Base-by-base conservation (phyloP, 2,888 invertebrate genomes). In the Zhengitettix transpicula region DNA sequence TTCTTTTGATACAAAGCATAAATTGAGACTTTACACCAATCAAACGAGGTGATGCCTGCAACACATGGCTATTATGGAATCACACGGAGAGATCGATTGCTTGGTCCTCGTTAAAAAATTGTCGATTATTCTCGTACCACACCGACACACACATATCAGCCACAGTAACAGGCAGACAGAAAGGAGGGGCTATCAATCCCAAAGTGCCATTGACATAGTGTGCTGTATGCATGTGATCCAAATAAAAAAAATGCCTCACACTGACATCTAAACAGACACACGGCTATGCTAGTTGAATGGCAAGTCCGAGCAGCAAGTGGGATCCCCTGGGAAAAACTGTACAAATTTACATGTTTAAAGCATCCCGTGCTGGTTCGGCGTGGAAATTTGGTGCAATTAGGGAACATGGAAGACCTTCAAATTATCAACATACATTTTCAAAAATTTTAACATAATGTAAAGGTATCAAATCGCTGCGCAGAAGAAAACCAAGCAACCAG, bases 331-430 rank as follows among this genome's bases (percentile, higher is more conserved):
- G 52, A 54, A 55, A 60, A 62, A 60, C 58, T 63, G 61, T 63
- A 63, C 63, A 63, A 63, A 63, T 61, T 59, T 63, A 60, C 63
- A 61, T 52, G 52, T 61, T 60, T 61, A 57, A 62, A 62, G 61
- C 63, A 60, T 62, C 62, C 62, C 58, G 61, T 63, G 60, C 62
- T 63, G 60, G 59, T 64, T 63, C 56, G 63, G 63, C 62, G 58
- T 61, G 61, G 62, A 64, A 63, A 62, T 63, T 62, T 62, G 65
- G 65, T 66, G 65, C 65, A 62, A 62, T 62, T 61, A 64, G 64
- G 64, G 61, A 64, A 66, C 65, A 66, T 66, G 66, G 66, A 66
- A 66, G 66, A 66, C 66, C 65, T 66, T 65, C 62, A 64, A 66
- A 66, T 65, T 58, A 64, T 64, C 60, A 58, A 62, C 64, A 64